Conservation (phyloP, 1,140 invertebrate species). For the Notospermus geniculatus region DNA sequence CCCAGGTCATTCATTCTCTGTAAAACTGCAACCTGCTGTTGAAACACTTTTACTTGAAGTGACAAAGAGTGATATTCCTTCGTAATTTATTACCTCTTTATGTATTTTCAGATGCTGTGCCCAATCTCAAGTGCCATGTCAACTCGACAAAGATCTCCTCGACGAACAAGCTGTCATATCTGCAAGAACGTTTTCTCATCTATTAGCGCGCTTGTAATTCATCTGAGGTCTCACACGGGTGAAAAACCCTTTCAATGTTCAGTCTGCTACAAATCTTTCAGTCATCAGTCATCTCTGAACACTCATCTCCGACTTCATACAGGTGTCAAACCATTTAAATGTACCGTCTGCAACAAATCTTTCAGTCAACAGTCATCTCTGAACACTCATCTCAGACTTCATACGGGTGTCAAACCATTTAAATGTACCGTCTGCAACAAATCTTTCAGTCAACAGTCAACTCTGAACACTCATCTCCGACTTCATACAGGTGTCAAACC, state of each 20-base stretch:
- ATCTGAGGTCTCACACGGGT: slow-evolving; percentile 38
- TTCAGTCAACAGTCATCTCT: slow-evolving; percentile 52
- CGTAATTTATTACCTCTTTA: too few species aligned
- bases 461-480: slow-evolving; percentile 47
- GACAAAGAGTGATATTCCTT: too few species aligned
- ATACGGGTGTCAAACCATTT: too few species aligned
- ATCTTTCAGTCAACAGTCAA: slow-evolving; percentile 50
- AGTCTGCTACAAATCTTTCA: slow-evolving; percentile 48
- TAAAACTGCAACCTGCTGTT: too few species aligned
- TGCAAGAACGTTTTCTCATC: too few species aligned
- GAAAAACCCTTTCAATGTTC: slow-evolving; percentile 29
- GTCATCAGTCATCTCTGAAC: slow-evolving; percentile 51
- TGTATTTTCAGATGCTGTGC: too few species aligned
- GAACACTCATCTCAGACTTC: slow-evolving; percentile 51
- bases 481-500: slow-evolving; percentile 75
- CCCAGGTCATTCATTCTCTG: too few species aligned
- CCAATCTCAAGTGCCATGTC: too few species aligned
- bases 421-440: slow-evolving; percentile 40
- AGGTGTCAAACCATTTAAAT: slow-evolving; percentile 53
- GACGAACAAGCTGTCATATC: too few species aligned
- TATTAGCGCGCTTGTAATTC: slow-evolving; percentile 30
- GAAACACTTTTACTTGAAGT: too few species aligned
- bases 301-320: slow-evolving; percentile 54
- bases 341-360: slow-evolving; percentile 50
- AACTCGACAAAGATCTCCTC: too few species aligned